Percentiles rank a stretch among this genome's conserved stretches.
Evolutionary conservation across 2,113 vertebrate species (phyloP).

Genomic region (Eonycteris spelaea): DNA sequence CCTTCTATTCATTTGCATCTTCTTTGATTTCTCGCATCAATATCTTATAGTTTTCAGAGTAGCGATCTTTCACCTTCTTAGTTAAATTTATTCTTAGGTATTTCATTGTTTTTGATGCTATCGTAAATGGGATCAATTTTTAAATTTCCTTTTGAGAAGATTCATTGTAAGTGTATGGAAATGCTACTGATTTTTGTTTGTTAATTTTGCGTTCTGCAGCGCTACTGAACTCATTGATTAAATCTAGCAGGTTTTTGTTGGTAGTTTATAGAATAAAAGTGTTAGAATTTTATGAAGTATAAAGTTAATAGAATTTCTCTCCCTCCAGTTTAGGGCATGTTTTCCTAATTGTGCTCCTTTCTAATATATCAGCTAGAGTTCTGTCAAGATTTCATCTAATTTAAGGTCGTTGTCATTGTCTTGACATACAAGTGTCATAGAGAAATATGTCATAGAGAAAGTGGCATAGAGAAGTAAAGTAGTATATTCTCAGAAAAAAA

Average conservation of each 20-base stretch:
- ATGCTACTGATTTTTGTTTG: neutral
- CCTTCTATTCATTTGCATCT: neutral
- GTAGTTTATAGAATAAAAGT: conserved; percentile 1
- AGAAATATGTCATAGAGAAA: neutral
- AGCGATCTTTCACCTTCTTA: neutral
- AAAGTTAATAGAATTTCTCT: neutral
- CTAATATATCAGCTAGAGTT: neutral
- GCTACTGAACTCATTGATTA: neutral
- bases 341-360: neutral
- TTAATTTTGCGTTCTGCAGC: neutral
- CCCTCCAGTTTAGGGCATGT: neutral
- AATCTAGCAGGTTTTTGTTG: neutral
- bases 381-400: neutral
- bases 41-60: neutral
- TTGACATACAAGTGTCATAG: neutral
- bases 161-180: neutral
- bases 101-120: neutral
- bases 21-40: neutral
- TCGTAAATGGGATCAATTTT: neutral
- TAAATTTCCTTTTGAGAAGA: neutral
- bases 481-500: neutral
- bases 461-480: neutral
- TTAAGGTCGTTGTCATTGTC: neutral
- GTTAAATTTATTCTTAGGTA: neutral
- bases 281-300: neutral